Conservation (phyloP, 2,888 invertebrate species). For the Drosophila affinis region DNA sequence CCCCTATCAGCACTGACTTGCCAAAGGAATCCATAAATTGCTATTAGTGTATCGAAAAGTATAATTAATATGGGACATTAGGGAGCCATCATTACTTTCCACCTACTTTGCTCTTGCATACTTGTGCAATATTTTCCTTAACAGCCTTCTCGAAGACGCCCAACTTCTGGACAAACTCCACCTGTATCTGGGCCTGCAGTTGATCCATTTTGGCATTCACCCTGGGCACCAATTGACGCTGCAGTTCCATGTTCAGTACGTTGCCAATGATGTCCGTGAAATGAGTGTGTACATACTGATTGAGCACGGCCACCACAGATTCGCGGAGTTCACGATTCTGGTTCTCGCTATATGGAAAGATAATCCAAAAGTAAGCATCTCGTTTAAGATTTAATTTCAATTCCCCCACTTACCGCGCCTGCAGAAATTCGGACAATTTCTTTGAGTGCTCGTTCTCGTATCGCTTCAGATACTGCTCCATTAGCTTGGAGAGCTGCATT, state of each 20-base stretch:
- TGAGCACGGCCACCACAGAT: slow-evolving; percentile 85
- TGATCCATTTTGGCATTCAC: slow-evolving; percentile 86
- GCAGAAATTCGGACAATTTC: slow-evolving; percentile 80
- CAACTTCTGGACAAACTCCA: slow-evolving; percentile 89
- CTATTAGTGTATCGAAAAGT: slow-evolving; percentile 84
- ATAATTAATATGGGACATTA: background rate
- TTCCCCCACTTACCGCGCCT: slow-evolving; percentile 70
- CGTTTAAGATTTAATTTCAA: no score
- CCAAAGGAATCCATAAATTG: slow-evolving; percentile 90
- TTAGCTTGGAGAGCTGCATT: slow-evolving; percentile 81
- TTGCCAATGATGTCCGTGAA: slow-evolving; percentile 86
- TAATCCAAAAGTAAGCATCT: background rate
- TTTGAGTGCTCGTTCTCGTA: slow-evolving; percentile 82
- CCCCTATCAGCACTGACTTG: slow-evolving; percentile 87
- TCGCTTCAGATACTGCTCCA: slow-evolving; percentile 83
- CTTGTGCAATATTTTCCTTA: slow-evolving; percentile 91
- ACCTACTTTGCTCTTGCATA: slow-evolving; percentile 90
- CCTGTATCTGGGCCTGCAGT: slow-evolving; percentile 86
- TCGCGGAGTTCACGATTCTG: slow-evolving; percentile 85
- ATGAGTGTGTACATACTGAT: slow-evolving; percentile 85
- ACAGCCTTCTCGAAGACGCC: slow-evolving; percentile 89
- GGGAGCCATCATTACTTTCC: no score
- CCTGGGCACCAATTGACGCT: slow-evolving; percentile 85
- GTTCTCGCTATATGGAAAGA: slow-evolving; percentile 78
- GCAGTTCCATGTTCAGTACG: slow-evolving; percentile 86